Conservation (phyloP, 2,797 vertebrate genomes). For the Lycodopsis pacificus region DNA sequence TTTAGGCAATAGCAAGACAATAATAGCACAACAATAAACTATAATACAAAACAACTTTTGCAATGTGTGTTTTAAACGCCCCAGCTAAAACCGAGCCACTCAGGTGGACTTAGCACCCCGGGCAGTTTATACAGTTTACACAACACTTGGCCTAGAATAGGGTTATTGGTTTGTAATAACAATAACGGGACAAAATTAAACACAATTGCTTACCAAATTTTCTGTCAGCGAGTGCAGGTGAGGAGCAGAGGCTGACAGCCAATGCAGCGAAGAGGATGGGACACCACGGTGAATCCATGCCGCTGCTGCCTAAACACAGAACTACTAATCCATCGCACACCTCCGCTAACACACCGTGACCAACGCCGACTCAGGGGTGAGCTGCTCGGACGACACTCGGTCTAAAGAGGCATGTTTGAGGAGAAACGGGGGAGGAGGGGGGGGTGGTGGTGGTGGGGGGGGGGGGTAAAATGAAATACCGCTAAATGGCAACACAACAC, state of each 20-base stretch:
- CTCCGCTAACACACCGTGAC: conserved; percentile 72
- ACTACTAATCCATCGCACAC: conserved; percentile 75
- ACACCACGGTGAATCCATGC: conserved; percentile 76
- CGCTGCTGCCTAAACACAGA: conserved; percentile 55
- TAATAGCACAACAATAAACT: not conserved
- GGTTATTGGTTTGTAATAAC: not conserved
- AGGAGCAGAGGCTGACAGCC: conserved; percentile 70
- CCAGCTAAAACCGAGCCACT: not conserved
- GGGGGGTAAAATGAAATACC: not conserved
- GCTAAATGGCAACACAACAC: conserved; percentile 55
- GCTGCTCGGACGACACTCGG: conserved; percentile 17
- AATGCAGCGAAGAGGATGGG: conserved; percentile 74
- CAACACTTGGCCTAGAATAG: not conserved
- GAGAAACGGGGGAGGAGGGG: not conserved
- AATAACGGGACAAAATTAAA: not conserved
- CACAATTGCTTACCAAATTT: conserved; percentile 81
- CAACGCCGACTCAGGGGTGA: conserved; percentile 20
- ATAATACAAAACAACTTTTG: conserved; percentile 46
- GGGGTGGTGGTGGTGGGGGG: not conserved
- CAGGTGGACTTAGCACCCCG: conserved; percentile 17
- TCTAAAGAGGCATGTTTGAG: conserved; percentile 38
- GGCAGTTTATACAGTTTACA: not conserved
- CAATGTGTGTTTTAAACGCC: not conserved
- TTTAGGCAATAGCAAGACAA: not conserved
- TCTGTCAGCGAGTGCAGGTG: conserved; percentile 70